Evolutionary conservation across 2,113 vertebrate species (phyloP), one percentile per base, ranked within the genome.

Genomic region (Micromys minutus): DNA sequence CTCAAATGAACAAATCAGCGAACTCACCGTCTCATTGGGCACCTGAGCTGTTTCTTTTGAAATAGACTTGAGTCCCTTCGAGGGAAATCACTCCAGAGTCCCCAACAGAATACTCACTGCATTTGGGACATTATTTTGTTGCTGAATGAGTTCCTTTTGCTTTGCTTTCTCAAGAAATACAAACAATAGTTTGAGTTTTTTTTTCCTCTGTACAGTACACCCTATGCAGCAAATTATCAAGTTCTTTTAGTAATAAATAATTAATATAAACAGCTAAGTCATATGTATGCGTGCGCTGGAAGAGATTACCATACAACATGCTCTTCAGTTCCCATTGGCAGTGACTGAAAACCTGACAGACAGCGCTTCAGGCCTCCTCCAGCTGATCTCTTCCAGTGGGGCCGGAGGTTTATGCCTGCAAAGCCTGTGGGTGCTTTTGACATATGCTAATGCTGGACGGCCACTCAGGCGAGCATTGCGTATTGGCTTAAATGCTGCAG

Each of bases 161-260:
- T 86, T 67, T 55, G 31, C 75, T 86, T 90, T 94, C 76, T 42
- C 57, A 93, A 42, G 36, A 89, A 86, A 71, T 95, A 34, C 88
- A 63, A 61, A n/a, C 74, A 86, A 52, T 93, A 45, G 29, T 74
- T 21, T 63, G 5, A 3, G 7, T 1, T 77, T 50, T 69, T 1
- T 77, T 50, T 69, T 75, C n/a, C 29, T 39, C 45, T 79, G 0
- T 88, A 21, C 34, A 91, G 91, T 80, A 1, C 5, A 4, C 91
- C 22, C 63, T 81, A 0, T 63, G 7, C 88, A 52, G 21, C 9
- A 2, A 76, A 22, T 76, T 91, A 52, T 61, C 50, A 57, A 45
- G 50, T 79, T 67, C 15, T 83, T 83, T 89, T 81, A 81, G 80
- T 24, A 93, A 65, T n/a, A 89, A 84, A 1, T 11, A 12, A 17